Conservation (phyloP, 2,797 vertebrate genomes). For the Oophaga sylvatica region DNA sequence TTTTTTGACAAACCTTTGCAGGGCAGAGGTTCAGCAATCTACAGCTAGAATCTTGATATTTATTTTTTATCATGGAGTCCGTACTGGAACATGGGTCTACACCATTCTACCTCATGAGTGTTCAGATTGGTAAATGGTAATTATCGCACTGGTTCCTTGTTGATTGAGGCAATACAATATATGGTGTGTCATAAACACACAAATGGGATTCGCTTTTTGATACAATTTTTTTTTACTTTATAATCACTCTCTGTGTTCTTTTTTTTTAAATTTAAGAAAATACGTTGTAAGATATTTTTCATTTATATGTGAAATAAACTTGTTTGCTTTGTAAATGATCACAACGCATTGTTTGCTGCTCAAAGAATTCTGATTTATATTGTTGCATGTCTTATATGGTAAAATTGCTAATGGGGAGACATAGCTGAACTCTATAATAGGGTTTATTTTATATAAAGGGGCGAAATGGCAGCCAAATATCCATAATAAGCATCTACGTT, state of each 20-base stretch:
- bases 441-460: neutral
- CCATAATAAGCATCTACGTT: neutral
- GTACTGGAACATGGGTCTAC: neutral
- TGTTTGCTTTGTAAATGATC: slow-evolving; percentile 39
- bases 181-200: neutral
- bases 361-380: neutral
- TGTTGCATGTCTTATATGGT: slow-evolving; percentile 30
- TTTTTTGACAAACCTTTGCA: slow-evolving; percentile 30
- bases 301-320: slow-evolving; percentile 49
- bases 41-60: slow-evolving; percentile 17
- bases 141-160: neutral
- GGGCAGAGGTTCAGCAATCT: slow-evolving; percentile 54
- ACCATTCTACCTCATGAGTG: neutral
- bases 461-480: neutral
- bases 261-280: neutral
- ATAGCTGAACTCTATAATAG: neutral
- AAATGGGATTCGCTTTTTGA: slow-evolving; percentile 9
- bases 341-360: slow-evolving; percentile 45
- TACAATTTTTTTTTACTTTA: slow-evolving; percentile 10
- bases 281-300: slow-evolving; percentile 42
- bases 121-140: neutral
- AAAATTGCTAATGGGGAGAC: neutral
- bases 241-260: slow-evolving; percentile 2
- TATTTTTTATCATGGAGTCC: slow-evolving; percentile 29
- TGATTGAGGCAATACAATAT: neutral